Conservation (phyloP, 1,140 invertebrate species). For the Harpegnathos saltator region DNA sequence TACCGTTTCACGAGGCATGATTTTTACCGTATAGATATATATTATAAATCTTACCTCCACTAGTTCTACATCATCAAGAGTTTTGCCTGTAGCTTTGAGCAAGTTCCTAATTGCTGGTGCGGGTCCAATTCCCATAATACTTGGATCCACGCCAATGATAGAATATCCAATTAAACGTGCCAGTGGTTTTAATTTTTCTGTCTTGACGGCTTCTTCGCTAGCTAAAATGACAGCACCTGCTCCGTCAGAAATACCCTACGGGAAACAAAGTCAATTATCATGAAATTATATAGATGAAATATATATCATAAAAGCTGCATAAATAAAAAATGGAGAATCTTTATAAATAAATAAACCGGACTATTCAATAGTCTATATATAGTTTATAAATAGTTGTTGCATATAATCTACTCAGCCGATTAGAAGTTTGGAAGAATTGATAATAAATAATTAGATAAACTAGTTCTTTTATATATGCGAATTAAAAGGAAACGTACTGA, state of each 20-base stretch:
- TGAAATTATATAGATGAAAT: background rate
- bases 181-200: slow-evolving; percentile 92
- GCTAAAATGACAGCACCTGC: slow-evolving; percentile 96
- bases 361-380: no score
- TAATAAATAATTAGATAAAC: no score
- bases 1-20: background rate
- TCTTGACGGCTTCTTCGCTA: slow-evolving; percentile 94
- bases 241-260: slow-evolving; percentile 97
- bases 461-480: background rate
- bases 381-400: no score
- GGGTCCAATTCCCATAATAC: slow-evolving; percentile 96
- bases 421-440: no score
- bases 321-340: no score
- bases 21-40: background rate
- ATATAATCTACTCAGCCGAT: no score
- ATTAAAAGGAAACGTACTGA: slow-evolving; percentile 89
- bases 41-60: slow-evolving; percentile 91
- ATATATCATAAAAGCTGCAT: no score
- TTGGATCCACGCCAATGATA: slow-evolving; percentile 93
- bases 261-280: slow-evolving; percentile 17
- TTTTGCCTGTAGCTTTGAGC: slow-evolving; percentile 90
- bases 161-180: slow-evolving; percentile 92
- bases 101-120: slow-evolving; percentile 96
- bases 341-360: no score
- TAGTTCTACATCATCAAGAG: slow-evolving; percentile 95